Conservation (phyloP, 2,797 vertebrate genomes). For the Enteromius anoplus region DNA sequence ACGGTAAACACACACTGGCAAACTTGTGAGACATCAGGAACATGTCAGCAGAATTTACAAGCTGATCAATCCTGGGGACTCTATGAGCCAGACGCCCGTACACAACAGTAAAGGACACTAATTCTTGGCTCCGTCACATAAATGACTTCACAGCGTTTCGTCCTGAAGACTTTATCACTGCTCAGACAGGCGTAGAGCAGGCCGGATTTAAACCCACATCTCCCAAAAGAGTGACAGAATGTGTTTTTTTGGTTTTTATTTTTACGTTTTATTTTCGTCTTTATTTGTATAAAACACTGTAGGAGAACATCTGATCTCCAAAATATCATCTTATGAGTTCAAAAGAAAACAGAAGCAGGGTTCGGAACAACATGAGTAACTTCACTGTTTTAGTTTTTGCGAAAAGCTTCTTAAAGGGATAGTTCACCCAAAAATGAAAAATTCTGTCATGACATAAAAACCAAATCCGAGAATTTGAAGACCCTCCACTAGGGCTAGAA, state of each 20-base stretch:
- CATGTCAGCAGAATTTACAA: constrained; percentile 21
- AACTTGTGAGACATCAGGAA: neutral
- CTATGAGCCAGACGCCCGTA: constrained; percentile 31
- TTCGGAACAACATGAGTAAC: neutral
- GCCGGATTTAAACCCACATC: neutral
- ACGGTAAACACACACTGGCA: neutral
- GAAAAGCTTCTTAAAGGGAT: no score
- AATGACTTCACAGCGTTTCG: constrained; percentile 35
- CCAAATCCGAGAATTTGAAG: no score
- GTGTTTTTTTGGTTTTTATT: no score
- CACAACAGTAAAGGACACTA: constrained; percentile 22
- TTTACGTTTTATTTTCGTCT: no score
- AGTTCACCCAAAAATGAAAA: no score
- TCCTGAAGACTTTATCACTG: constrained; percentile 13
- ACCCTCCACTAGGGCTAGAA: no score
- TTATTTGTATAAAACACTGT: no score
- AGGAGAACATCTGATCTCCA: neutral
- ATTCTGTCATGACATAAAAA: no score
- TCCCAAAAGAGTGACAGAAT: neutral
- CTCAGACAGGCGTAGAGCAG: constrained; percentile 5
- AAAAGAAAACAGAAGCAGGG: neutral
- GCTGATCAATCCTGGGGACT: constrained; percentile 43
- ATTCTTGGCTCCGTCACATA: constrained; percentile 39
- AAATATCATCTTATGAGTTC: neutral
- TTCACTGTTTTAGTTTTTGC: no score